Evolutionary conservation across 2,888 invertebrate genomes (phyloP), one percentile per base, ranked within the genome.

Genomic region (Magallana nippona): DNA sequence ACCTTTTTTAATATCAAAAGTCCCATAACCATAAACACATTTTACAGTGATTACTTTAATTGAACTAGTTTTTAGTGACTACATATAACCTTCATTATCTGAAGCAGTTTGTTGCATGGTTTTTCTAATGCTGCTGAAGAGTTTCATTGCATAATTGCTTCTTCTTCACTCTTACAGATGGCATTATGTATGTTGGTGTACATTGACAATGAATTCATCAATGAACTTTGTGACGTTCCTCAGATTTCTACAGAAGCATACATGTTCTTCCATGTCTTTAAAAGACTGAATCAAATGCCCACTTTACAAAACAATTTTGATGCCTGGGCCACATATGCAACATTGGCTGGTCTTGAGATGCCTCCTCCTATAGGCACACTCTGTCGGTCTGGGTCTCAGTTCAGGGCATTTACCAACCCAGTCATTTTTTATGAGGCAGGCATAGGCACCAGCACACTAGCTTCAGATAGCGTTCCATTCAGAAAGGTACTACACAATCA

Each of bases 321-420:
- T 17, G 82, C 87, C 1, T 90, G 88, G 88, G 80, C 84, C 1
- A 82, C 87, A 2, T 82, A 79, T 15, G 89, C 89, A 8, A 62
- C 81, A 10, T 87, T 90, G 77, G 83, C 82, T 22, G 78, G 86
- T 10, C 62, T 91, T 10, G 82, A 87, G 15, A 86, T 91, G 82
- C 90, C 91, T 1, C 90, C 90, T 13, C 79, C 79, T 3, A 62
- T 83, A 2, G 79, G 81, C 5, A 79, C 83, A 1, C 82, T 87
- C 27, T 91, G 90, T 85, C 85, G 90, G 55, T 89, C 87, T 83
- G 91, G 91, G 15, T 63, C 84, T 13, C 89, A 88, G 10, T 90
- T 89, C 82, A 83, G 86, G 32, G 88, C 89, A 5, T 89, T 88
- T 8, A 86, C 85, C 8, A 90, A 89, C 78, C 85, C 89, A 10